Evolutionary conservation across 2,113 vertebrate genomes (phyloP), one percentile per base, ranked within the genome.

Genomic region (Callocephalon fimbriatum): DNA sequence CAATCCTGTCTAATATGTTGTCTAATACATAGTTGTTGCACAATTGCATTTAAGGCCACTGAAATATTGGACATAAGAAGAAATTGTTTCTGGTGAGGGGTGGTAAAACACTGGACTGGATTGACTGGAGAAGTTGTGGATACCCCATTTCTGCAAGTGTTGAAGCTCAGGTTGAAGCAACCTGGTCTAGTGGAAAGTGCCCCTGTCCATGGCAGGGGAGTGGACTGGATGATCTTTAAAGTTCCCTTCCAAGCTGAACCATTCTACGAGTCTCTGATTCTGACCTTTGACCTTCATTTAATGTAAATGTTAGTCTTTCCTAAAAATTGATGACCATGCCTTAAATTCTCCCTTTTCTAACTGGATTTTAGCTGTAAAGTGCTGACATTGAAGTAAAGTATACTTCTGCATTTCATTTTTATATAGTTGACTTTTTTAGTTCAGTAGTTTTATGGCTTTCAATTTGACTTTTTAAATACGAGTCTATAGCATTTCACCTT

Each of bases 401-500:
- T 37, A 27, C 74, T 61, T 47, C 63, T 76, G 66, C 37, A 37
- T 71, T 81, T 67, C 32, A 19, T 67, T 93, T 88, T 84, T 80
- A n/a, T 23, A 15, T 10, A 66, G 77, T 82, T 86, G 29, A 51
- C 56, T 86, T 94, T 71, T 81, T 83, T 70, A 88, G 77, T 83
- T 95, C 86, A 88, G 63, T 75, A 79, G 85, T 92, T 95, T 94
- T 95, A 96, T 1, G 5, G 76, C 51, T 89, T 94, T 81, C 93
- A 89, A 88, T 90, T 66, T 83, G 59, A 96, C 70, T 94, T 95
- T 89, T 95, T 83, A 95, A 89, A 89, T 51, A 74, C 2, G 25
- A 87, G 84, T 96, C 97, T 83, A 77, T 93, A 70, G 84, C 29
- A 14, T 93, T 83, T 94, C 89, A 94, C 83, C 84, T 96, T 94